Base-by-base conservation (phyloP, 2,888 invertebrate species). In the Mechanitis messenoides region DNA sequence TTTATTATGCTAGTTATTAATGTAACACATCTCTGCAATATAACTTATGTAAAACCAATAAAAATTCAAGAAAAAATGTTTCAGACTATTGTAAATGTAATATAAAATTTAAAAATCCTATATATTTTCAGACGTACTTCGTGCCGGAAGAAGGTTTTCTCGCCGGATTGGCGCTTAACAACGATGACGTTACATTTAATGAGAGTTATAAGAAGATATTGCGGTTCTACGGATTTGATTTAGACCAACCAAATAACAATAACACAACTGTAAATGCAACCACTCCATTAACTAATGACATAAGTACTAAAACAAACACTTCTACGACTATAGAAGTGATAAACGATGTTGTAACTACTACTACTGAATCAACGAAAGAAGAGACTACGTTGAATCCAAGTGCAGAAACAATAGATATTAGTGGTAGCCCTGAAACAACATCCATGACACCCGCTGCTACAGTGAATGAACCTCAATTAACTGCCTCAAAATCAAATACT, bases 111-210 rank as follows among this genome's bases (percentile, higher is more conserved):
- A 11, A 12, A 42, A 20, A 47, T 3, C n/a, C 47, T 9, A 55
- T 20, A 46, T 54, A 28, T 47, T 88, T 87, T 64, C 90, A 95
- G 96, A 96, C 95, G 57, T 96, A 96, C 78, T 95, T 96, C 74
- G 94, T 95, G 64, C 94, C 94, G 28, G 93, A 93, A 72, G 95
- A 96, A 76, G 96, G 96, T 47, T 96, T 96, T 68, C 87, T 96
- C 2, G 95, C 95, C 12, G 96, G 96, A 0, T 83, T 96, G 63
- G 95, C 95, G 7, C 86, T 96, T 50, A 96, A 94, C 80, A 93
- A 94, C 66, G 94, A 94, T 73, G 95, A 95, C 75, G 94, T 95
- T 0, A 93, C 93, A 4, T 92, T 96, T 55, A 93, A 93, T 46
- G 90, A 92, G n/a, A 93, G 93, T 66, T 96, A 95, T 75, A 93